These are phyloP conservation scores for Luffia ferchaultella DNA, from an alignment of 2,888 invertebrate genomes.

Conservation along the genomic window DNA sequence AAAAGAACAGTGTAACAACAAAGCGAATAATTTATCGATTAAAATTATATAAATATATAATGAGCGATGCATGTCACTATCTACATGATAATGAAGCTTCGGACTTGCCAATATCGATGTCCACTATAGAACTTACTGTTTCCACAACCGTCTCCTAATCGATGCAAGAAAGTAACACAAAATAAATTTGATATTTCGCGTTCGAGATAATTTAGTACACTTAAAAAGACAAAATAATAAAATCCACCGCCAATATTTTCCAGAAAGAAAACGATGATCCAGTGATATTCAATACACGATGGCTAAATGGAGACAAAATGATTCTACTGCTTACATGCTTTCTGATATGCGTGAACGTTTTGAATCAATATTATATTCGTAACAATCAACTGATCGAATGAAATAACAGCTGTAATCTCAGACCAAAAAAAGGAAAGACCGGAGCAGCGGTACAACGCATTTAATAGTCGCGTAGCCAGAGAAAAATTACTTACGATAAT, in stretches of 20 bases:
- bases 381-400: too few relatives aligned
- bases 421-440: too few relatives aligned
- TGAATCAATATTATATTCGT: too few relatives aligned
- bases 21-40: too few relatives aligned
- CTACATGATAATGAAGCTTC: neutral
- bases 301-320: neutral
- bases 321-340: neutral
- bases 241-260: neutral
- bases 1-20: neutral
- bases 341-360: neutral
- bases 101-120: neutral
- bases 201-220: neutral
- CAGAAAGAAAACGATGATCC: neutral
- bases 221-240: neutral
- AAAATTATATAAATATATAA: too few relatives aligned
- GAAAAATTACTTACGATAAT: too few relatives aligned
- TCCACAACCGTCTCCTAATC: slow-evolving; percentile 66
- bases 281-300: neutral
- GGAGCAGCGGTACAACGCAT: too few relatives aligned
- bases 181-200: slow-evolving; percentile 38
- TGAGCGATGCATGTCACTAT: neutral
- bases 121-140: slow-evolving; percentile 47
- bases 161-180: slow-evolving; percentile 63
- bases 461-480: too few relatives aligned
- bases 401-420: too few relatives aligned